Evolutionary conservation across 2,113 vertebrate genomes (phyloP).

Genomic region (Eira barbara): DNA sequence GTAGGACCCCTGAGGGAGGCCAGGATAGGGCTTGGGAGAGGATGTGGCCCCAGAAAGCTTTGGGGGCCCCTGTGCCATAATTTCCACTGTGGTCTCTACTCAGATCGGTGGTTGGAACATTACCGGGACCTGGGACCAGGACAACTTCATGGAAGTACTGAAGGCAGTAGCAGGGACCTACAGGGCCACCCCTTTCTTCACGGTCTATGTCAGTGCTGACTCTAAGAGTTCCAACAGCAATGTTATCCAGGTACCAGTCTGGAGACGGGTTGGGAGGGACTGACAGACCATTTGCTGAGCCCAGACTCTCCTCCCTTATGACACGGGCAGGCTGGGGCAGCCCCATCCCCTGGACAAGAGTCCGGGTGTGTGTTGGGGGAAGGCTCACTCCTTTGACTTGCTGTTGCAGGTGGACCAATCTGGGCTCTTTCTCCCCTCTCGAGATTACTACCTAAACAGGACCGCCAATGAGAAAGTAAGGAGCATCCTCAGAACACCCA

Average conservation of each 20-base stretch:
- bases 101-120: conserved; percentile 97
- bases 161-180: conserved; percentile 95
- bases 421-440: conserved; percentile 95
- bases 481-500: neutral
- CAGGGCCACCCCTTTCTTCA: conserved; percentile 95
- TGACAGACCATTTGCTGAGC: neutral
- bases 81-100: neutral
- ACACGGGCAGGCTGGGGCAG: neutral
- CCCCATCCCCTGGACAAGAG: neutral
- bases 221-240: conserved; percentile 98
- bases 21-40: neutral
- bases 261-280: neutral
- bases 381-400: conserved; percentile 4
- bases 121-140: conserved; percentile 93
- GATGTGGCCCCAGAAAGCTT: neutral
- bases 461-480: conserved; percentile 96
- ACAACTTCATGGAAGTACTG: conserved; percentile 96
- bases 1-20: conserved; percentile 72
- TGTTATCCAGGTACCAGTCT: conserved; percentile 90
- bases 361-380: neutral
- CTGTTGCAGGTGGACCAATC: conserved; percentile 93
- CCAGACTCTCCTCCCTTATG: neutral
- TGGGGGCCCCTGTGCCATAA: neutral
- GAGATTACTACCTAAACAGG: conserved; percentile 98
- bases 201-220: conserved; percentile 91